Evolutionary conservation across 2,888 invertebrate species (phyloP).

Genomic region (Dasypolia templi): DNA sequence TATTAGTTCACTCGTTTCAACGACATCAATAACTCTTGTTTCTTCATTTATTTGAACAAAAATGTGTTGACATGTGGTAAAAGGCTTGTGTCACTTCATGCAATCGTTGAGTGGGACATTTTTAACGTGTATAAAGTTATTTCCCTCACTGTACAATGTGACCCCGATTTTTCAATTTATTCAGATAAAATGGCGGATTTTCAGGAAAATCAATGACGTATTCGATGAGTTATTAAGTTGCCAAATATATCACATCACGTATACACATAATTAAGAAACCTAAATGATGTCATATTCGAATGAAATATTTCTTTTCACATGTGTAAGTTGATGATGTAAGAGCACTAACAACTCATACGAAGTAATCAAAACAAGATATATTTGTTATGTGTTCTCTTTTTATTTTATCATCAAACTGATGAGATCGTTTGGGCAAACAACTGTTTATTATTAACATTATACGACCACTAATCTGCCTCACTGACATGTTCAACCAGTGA

Average conservation of each 20-base stretch:
- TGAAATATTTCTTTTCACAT: conserved; percentile 53
- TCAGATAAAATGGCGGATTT: conserved; percentile 56
- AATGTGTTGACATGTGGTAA: conserved; percentile 65
- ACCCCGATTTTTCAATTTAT: conserved; percentile 70
- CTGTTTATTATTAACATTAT: conserved; percentile 18
- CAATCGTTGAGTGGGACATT: conserved; percentile 52
- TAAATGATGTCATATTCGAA: conserved; percentile 60
- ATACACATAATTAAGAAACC: conserved; percentile 59
- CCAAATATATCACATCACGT: conserved; percentile 59
- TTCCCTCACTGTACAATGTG: conserved; percentile 64
- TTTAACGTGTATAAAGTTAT: conserved; percentile 64
- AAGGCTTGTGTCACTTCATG: conserved; percentile 60
- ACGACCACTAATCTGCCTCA: neutral
- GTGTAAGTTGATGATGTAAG: conserved; percentile 50
- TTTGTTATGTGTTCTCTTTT: conserved; percentile 39
- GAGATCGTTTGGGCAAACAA: conserved; percentile 33
- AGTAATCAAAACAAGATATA: conserved; percentile 33
- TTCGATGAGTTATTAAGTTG: conserved; percentile 66
- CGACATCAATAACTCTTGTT: conserved; percentile 43
- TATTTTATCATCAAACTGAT: conserved; percentile 37
- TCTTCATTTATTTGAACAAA: conserved; percentile 46
- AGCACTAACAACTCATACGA: conserved; percentile 48
- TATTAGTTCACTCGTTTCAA: conserved; percentile 30
- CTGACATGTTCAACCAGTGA: conserved; percentile 5
- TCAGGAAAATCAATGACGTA: conserved; percentile 67